Conservation (phyloP, 2,797 vertebrate species). For the Cyprinodon diabolis region DNA sequence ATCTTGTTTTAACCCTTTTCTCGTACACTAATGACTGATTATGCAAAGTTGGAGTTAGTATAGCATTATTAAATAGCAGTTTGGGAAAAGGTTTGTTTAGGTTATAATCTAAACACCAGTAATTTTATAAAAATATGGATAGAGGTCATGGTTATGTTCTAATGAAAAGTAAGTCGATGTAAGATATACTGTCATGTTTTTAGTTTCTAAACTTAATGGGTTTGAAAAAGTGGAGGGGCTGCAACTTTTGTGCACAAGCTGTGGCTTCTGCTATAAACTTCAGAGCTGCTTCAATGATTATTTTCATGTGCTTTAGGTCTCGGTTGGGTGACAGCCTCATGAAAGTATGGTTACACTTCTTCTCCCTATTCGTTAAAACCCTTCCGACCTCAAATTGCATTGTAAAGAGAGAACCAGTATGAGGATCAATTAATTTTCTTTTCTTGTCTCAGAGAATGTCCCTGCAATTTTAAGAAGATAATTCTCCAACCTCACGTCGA, state of each 20-base stretch:
- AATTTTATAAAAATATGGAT: conserved; percentile 25
- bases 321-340: conserved; percentile 19
- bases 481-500: not conserved
- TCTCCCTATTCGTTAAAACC: not conserved
- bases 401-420: conserved; percentile 19
- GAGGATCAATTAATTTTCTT: not conserved
- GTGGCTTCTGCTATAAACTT: conserved; percentile 48
- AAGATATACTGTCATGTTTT: conserved; percentile 9
- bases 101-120: conserved; percentile 20
- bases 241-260: conserved; percentile 17
- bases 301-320: conserved; percentile 46
- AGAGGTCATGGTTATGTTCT: conserved; percentile 14
- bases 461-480: not conserved
- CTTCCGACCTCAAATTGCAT: conserved; percentile 6
- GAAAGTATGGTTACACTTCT: conserved; percentile 28
- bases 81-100: conserved; percentile 23
- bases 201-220: conserved; percentile 21
- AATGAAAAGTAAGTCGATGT: conserved; percentile 6
- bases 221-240: conserved; percentile 7
- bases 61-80: conserved; percentile 33
- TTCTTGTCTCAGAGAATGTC: not conserved
- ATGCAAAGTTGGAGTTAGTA: conserved; percentile 28
- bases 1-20: conserved; percentile 23
- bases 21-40: conserved; percentile 40
- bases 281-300: conserved; percentile 38